Evolutionary conservation across 2,888 invertebrate species (phyloP), one percentile per base, ranked within the genome.

Genomic region (Coelogynopora nodosa): DNA sequence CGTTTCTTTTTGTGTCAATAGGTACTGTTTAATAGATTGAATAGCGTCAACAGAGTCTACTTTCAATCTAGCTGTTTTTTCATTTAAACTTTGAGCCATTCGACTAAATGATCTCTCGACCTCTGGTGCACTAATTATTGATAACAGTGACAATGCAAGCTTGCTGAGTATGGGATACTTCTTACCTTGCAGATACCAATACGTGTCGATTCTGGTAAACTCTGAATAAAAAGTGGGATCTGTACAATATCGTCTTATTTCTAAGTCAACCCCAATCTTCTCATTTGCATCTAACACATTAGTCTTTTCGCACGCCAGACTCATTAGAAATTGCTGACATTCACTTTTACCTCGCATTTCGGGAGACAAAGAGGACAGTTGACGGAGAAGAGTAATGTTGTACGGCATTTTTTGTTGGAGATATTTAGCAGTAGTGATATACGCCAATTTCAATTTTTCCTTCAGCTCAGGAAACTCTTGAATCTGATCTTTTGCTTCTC

Each of bases 1-100:
- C 23, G 23, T 80, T 80, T 80, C 26, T 26, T 80, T 80, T 23
- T 80, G 28, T 80, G 28, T 80, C 80, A 80, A 27, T 23, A 80
- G 80, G 28, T 80, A 80, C 80, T 80, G 80, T 27, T 80, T 80
- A 80, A 80, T 80, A 80, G 80, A 80, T 80, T 80, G 80, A 27
- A 80, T 80, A 26, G 80, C 80, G 28, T 80, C 80, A 23, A 80
- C 23, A 26, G 80, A 26, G 23, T 80, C 80, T 23, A 80, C 28
- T 27, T 80, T 80, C 80, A 80, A 26, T 27, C 28, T 23, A 26
- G 80, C 23, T 80, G 80, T 80, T 27, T 80, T 80, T 27, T 80
- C 80, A 80, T 80, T 80, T 23, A 80, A 27, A 80, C 80, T 80
- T 80, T 23, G 28, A 26, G 80, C 28, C 80, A 80, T 80, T 27